Evolutionary conservation across 2,888 invertebrate species (phyloP), one percentile per base, ranked within the genome.

Genomic region (Amphipyra tragopoginis): DNA sequence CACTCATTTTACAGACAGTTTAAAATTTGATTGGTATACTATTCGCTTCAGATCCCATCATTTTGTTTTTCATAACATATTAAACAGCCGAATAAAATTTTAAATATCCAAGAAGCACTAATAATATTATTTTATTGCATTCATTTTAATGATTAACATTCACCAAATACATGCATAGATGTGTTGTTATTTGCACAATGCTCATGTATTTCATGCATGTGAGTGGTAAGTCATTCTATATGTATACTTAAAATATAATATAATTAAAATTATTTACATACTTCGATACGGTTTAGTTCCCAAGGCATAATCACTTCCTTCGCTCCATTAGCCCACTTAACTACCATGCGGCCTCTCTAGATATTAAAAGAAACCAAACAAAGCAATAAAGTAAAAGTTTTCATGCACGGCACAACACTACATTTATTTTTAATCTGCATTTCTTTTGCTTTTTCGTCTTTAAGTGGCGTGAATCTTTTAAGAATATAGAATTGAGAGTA

Each of bases 341-440:
- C 94, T 93, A 94, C 92, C 94, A 94, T 94, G 93, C 94, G 90
- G 93, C 94, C 89, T 75, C 83, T 92, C 94, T 94, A 94, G 74
- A 90, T 81, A 83, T 86, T 81, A 86, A 87, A 86, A 82, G 83
- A 85, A 91, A 90, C 84, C 88, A 93, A 90, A 85, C 83, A 93
- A 93, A 90, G 87, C 89, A 81, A 86, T 87, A 89, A 87, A 86
- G 86, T 87, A 86, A 74, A 71, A 89, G 84, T 87, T 83, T 76
- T 88, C 92, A 93, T 93, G 93, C 92, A 89, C 61, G 53, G 56
- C 48, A 57, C 38, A 57, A 66, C 26, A 71, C 61, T 73, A 69
- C 65, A 66, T 71, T 48, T 13, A 52, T 44, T 43, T 36, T 59
- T 55, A 11, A 34, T 52, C 10, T 49, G 38, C 34, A 29, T 48